Evolutionary conservation across 2,113 vertebrate species (phyloP), one percentile per base, ranked within the genome.

Genomic region (Rhinoptilus africanus): DNA sequence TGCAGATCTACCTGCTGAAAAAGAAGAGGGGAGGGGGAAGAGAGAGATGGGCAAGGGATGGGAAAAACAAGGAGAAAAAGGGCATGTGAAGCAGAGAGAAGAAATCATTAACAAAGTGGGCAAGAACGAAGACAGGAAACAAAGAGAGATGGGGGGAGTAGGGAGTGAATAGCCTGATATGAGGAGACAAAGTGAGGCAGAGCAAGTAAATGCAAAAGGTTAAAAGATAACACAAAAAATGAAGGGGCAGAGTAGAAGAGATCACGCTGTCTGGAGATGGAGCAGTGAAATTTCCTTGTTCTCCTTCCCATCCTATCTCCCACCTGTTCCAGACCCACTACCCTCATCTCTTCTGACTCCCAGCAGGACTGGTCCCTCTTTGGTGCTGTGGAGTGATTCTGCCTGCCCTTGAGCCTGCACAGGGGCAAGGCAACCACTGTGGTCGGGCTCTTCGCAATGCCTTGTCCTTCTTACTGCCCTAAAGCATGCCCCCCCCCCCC

Each of bases 1-100:
- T 79, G 90, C 90, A 97, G 59, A 89, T 88, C 85, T 50, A 91
- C n/a, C 78, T 71, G 81, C 63, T 67, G 39, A 64, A 95, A 96
- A 93, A 62, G 59, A 74, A 81, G n/a, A 6, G 14, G 18, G 18
- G 26, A 14, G 0, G 5, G 19, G 32, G 22, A 13, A 57, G 37
- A 48, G 20, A 39, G 23, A 72, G 16, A 37, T 20, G 18, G 37
- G 34, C 34, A 90, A 80, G 54, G 41, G 20, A 62, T 39, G 10
- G 14, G 19, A 64, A 78, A 84, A 86, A 27, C 41, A 37, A 72
- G 34, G 79, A 54, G 43, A 68, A 22, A 57, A 73, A 71, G 39
- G 47, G 4, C 5, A 47, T 72, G 39, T 78, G 51, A 63, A 74
- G 60, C 57, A 90, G 43, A 79, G 37, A 30, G 27, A 90, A 84